A percentile compares a stretch with the other conserved stretches of the same genome.
Conservation (phyloP, 2,797 vertebrate species). For the Buphagus erythrorhynchus region DNA sequence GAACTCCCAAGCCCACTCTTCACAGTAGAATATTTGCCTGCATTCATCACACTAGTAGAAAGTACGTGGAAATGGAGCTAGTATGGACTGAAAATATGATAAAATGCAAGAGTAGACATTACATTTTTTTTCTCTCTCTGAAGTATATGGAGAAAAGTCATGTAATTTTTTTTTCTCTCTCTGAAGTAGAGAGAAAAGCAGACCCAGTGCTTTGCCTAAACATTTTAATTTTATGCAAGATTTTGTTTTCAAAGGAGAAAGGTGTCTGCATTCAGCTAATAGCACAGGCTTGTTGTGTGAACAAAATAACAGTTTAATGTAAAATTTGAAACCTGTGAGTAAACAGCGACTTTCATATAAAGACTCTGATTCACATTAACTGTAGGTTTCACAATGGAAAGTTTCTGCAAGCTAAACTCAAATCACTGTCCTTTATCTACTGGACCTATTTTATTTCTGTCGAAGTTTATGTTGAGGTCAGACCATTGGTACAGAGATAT, state of each 20-base stretch:
- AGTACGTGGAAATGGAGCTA: conserved; percentile 77
- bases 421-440: neutral
- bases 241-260: neutral
- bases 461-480: neutral
- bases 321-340: neutral
- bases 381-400: neutral
- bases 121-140: neutral
- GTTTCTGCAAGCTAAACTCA: neutral
- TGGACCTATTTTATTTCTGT: neutral
- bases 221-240: neutral
- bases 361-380: neutral
- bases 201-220: neutral
- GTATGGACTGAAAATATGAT: neutral
- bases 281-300: neutral
- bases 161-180: neutral
- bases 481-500: neutral
- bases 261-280: neutral
- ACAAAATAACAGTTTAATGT: neutral
- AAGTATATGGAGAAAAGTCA: neutral
- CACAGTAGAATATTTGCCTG: conserved; percentile 89
- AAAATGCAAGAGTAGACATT: neutral
- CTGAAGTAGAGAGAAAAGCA: neutral
- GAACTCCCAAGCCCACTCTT: conserved; percentile 92
- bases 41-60: conserved; percentile 87
- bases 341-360: neutral